Conservation (phyloP, 2,888 invertebrate genomes). For the Pristionchus arcanus region DNA sequence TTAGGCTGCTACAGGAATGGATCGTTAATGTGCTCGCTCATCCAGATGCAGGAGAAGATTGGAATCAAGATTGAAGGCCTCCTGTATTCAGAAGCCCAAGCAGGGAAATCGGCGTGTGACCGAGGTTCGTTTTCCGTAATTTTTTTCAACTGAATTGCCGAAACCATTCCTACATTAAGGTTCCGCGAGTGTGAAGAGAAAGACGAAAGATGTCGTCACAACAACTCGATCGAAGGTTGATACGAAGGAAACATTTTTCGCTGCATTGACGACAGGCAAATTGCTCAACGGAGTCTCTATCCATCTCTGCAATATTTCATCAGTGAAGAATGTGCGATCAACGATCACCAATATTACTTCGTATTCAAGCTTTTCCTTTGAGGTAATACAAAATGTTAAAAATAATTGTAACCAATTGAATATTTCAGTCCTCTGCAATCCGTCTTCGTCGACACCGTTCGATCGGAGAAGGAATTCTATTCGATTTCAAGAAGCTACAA, state of each 20-base stretch:
- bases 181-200: not conserved
- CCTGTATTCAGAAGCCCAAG: not conserved
- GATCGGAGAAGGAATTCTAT: not conserved
- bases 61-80: not conserved
- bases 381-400: not conserved
- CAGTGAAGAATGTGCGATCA: not conserved
- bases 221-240: not conserved
- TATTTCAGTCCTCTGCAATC: not conserved
- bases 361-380: not conserved
- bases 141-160: too few species aligned
- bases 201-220: not conserved
- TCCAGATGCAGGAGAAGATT: not conserved
- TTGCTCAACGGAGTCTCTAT: not conserved
- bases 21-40: not conserved
- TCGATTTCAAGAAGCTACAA: not conserved
- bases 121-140: not conserved
- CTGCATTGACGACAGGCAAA: not conserved
- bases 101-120: not conserved
- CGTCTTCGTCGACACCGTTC: not conserved
- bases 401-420: not conserved
- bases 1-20: slow-evolving; percentile 21
- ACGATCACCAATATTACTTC: not conserved
- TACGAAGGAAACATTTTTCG: not conserved
- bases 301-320: not conserved
- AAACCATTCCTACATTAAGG: not conserved